These are phyloP conservation scores for Calidris pugnax DNA, from an alignment of 2,113 vertebrate species.

Conservation along the genomic window DNA sequence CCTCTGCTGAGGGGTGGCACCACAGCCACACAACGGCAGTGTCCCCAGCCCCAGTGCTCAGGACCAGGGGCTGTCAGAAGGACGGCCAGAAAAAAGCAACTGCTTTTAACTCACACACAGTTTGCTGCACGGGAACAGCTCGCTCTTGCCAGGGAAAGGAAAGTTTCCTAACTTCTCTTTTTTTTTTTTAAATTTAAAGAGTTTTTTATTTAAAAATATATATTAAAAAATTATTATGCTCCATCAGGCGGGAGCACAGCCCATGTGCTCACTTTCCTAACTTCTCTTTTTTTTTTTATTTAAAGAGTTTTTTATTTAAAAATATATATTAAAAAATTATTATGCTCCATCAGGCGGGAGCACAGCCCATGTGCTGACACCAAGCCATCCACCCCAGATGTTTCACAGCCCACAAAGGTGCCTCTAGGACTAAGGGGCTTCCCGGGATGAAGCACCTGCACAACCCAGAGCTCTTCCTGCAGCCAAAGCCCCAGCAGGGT, in stretches of 20 bases:
- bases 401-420: not conserved
- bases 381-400: not conserved
- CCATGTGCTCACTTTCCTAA: no score
- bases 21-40: not conserved
- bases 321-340: not conserved
- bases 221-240: not conserved
- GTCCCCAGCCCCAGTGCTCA: not conserved
- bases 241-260: not conserved
- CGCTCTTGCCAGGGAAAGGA: not conserved
- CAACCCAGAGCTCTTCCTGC: not conserved
- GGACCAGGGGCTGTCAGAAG: not conserved
- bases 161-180: not conserved
- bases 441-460: not conserved
- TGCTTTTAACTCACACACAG: not conserved
- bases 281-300: not conserved
- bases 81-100: not conserved
- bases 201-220: not conserved
- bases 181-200: not conserved
- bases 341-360: not conserved
- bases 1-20: not conserved
- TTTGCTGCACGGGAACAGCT: not conserved
- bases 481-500: not conserved
- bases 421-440: not conserved
- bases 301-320: not conserved
- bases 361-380: not conserved